phyloP scores from a whole-genome alignment of 2,797 vertebrate species.

The Myotis findleyi region DNA sequence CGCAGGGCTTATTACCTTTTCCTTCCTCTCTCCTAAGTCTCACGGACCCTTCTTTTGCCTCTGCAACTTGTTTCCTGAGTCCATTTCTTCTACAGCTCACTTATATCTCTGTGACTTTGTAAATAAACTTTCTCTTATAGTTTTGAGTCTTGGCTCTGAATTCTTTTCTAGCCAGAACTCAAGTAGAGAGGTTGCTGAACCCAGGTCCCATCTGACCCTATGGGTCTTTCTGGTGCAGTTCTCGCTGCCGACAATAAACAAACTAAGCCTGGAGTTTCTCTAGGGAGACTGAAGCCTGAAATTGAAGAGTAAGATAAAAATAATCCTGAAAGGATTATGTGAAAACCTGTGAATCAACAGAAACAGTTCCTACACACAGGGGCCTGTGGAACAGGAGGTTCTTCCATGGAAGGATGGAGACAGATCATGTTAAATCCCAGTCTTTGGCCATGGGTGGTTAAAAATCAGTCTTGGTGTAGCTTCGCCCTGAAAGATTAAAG shows the following conservation, averaged over 20 bases:
- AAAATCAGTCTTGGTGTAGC: not conserved
- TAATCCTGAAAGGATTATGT: not conserved
- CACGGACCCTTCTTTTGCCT: not conserved
- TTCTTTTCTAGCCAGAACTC: not conserved
- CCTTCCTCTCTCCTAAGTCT: not conserved
- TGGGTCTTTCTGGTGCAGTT: not conserved
- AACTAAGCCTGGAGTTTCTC: constrained; percentile 36
- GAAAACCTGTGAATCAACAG: not conserved
- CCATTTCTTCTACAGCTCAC: not conserved
- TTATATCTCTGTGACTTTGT: not conserved
- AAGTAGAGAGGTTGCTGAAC: not conserved
- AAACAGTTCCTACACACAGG: fast-evolving
- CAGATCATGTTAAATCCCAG: not conserved
- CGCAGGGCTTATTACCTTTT: not conserved
- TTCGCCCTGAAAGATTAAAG: not conserved
- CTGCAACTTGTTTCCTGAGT: not conserved
- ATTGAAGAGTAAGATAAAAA: not conserved
- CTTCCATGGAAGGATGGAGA: not conserved
- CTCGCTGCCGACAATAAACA: not conserved
- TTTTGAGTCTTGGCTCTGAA: not conserved
- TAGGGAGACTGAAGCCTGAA: not conserved
- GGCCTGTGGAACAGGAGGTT: not conserved
- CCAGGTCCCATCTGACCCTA: not conserved
- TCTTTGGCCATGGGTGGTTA: not conserved
- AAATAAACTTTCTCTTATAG: not conserved